phyloP scores from a whole-genome alignment of 1,140 invertebrate species.

The Bombyx mandarina region DNA sequence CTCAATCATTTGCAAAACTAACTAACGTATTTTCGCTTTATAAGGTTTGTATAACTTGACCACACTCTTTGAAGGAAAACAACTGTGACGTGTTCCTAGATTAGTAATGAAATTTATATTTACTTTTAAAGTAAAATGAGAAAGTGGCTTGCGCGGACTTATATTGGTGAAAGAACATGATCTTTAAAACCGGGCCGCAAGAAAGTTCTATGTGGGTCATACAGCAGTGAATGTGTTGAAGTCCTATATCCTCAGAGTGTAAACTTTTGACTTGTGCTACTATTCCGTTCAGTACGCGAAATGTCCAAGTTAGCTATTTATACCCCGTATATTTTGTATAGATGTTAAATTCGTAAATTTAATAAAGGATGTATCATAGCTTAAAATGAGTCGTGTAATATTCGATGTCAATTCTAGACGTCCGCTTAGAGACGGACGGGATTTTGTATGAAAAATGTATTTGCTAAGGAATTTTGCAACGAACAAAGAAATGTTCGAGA shows the following conservation, averaged over 20 bases:
- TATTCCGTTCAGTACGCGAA: not conserved
- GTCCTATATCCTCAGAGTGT: not conserved
- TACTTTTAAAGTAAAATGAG: too few relatives aligned
- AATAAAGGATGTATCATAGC: conserved; percentile 49
- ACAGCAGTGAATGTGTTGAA: not conserved
- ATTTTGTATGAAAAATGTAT: conserved; percentile 37
- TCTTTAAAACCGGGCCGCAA: too few relatives aligned
- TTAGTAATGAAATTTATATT: too few relatives aligned
- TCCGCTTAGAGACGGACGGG: conserved; percentile 36
- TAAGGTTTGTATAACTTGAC: too few relatives aligned
- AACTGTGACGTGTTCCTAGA: too few relatives aligned
- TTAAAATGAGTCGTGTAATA: conserved; percentile 56
- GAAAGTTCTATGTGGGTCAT: too few relatives aligned
- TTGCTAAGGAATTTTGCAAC: not conserved
- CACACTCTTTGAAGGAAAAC: too few relatives aligned
- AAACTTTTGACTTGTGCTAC: too few relatives aligned
- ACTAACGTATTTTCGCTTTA: too few relatives aligned
- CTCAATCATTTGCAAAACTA: too few relatives aligned
- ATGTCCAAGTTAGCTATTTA: conserved; percentile 13
- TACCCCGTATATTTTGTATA: conserved; percentile 54
- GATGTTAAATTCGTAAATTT: conserved; percentile 53
- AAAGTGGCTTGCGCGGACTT: too few relatives aligned
- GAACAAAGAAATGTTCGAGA: not conserved
- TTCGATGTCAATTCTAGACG: conserved; percentile 66
- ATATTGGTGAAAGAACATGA: too few relatives aligned